A percentile compares a stretch with the other conserved stretches of the same genome.
phyloP scores from a whole-genome alignment of 2,888 invertebrate species.

The Nasonia oneida region DNA sequence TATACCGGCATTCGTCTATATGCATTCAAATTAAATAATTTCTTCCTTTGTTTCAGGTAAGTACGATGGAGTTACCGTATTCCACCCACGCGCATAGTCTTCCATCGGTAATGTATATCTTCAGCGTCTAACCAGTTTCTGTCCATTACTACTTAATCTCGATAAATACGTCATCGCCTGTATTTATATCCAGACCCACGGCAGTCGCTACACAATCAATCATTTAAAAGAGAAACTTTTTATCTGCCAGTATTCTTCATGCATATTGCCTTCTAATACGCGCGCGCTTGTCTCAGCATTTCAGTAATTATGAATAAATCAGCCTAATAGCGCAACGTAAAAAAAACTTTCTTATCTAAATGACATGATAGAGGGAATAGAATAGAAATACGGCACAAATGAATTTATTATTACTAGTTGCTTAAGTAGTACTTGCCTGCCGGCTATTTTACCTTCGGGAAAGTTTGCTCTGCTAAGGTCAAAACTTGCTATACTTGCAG shows the following conservation, averaged over 20 bases:
- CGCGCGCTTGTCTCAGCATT: not conserved
- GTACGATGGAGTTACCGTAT: not conserved
- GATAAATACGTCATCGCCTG: not conserved
- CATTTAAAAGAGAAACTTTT: not conserved
- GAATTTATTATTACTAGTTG: slow-evolving; percentile 54
- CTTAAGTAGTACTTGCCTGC: slow-evolving; percentile 62
- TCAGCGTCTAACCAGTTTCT: slow-evolving; percentile 21
- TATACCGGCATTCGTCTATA: not conserved
- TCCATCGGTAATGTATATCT: slow-evolving; percentile 42
- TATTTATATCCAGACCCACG: not conserved
- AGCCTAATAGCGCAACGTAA: slow-evolving; percentile 22
- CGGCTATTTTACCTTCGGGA: slow-evolving; percentile 71
- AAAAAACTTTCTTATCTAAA: slow-evolving; percentile 42
- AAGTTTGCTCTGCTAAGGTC: slow-evolving; percentile 71
- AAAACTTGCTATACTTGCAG: slow-evolving; percentile 70
- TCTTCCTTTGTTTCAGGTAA: slow-evolving; percentile 53
- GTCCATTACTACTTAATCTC: slow-evolving; percentile 15
- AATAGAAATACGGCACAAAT: slow-evolving; percentile 40
- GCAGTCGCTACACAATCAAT: not conserved
- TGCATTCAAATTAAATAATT: not conserved
- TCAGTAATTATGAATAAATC: slow-evolving; percentile 29
- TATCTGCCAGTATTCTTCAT: not conserved
- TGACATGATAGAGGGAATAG: not conserved
- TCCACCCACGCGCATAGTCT: not conserved
- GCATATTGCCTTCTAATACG: not conserved